Base-by-base conservation (phyloP, 2,888 invertebrate species). In the Crioceris asparagi region DNA sequence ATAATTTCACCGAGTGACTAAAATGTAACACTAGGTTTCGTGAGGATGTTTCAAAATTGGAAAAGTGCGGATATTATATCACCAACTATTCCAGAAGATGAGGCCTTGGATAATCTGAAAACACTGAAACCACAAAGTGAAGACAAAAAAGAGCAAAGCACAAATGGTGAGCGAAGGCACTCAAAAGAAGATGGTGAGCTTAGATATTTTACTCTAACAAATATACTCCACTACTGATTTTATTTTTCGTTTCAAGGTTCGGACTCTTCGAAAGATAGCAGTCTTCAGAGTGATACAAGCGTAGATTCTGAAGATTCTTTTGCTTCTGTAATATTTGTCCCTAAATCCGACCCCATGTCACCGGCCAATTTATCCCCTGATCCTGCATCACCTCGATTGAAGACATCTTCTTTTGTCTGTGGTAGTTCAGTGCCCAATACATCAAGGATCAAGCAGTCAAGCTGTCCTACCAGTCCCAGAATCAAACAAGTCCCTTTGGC, bases 291-390 rank as follows among this genome's bases (percentile, higher is more conserved):
- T 61, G 92, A 92, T 58, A 91, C 91, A 1, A 90, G 90, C 65
- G 85, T 91, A 21, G 92, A 92, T 61, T 88, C 88, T 1, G 91
- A 92, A 61, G 91, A 92, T 56, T 90, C 88, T 62, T 88, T 91
- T 57, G 88, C 90, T 39, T 90, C 90, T 45, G 91, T 92, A 30
- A 91, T 92, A 56, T 90, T 82, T 59, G 82, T 90, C 53, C 88
- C 90, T 38, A 87, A 85, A 65, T 78, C 83, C 33, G 83, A 84
- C 51, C 73, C 74, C 27, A 62, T 75, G 51, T 75, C 76, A n/a
- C 75, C 75, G 1, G 72, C 73, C 7, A 69, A 40, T 10, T 57
- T 73, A 40, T 73, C 75, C 3, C 75, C 76, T 14, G 76, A 74
- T 35, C 75, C 76, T 8, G 74, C 74, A 16, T 75, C 75, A 2